Evolutionary conservation across 2,113 vertebrate genomes (phyloP).

Genomic region (Sinosuthora webbiana): DNA sequence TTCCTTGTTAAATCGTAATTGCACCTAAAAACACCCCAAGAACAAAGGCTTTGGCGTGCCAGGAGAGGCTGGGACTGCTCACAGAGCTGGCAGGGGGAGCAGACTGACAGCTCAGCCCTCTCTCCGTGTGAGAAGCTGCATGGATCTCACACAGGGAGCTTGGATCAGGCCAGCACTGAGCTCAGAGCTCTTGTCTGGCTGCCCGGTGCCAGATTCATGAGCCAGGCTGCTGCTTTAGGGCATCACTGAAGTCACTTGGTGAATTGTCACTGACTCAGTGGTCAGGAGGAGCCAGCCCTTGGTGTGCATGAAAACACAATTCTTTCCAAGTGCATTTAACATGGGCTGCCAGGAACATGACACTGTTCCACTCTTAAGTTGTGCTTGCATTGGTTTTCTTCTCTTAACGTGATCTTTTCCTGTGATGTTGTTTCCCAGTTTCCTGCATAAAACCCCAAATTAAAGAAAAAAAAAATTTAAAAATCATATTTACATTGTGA

Average conservation of each 20-base stretch:
- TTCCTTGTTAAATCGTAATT: background rate
- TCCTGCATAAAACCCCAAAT: background rate
- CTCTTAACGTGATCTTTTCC: background rate
- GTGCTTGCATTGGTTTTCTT: background rate
- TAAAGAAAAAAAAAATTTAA: background rate
- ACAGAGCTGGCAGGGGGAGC: background rate
- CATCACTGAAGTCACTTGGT: background rate
- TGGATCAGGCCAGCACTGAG: background rate
- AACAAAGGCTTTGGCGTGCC: background rate
- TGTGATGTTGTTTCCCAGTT: background rate
- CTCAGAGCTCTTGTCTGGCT: background rate
- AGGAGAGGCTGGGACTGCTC: background rate
- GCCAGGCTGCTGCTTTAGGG: background rate
- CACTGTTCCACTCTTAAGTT: background rate
- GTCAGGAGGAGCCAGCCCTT: background rate
- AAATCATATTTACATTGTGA: conserved; percentile 11
- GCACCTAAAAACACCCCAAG: background rate
- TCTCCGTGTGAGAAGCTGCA: background rate
- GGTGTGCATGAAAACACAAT: background rate
- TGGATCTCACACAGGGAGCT: background rate
- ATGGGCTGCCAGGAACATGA: background rate
- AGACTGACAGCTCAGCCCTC: background rate
- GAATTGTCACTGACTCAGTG: background rate
- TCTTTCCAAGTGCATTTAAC: background rate
- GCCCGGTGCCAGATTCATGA: background rate